Base-by-base conservation (phyloP, 1,140 invertebrate species). In the Trichomalopsis sarcophagae region DNA sequence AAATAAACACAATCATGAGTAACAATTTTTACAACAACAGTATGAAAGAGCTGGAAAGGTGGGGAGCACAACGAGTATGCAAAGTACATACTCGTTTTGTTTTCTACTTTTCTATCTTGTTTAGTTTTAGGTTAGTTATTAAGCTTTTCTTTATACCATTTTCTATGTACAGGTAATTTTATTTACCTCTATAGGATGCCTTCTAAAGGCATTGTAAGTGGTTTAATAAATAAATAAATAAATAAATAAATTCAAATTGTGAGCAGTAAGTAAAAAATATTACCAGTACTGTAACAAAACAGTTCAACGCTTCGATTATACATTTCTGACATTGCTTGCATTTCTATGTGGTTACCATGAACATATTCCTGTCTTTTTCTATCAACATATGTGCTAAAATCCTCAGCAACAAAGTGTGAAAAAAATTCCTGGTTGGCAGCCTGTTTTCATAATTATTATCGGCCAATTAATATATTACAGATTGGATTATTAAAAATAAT, bases 331-430 rank as follows among this genome's bases (percentile, higher is more conserved):
- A 99, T 96, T 40, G 98, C 98, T 92, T 99, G 98, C 90, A 99
- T 97, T 93, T 99, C 98, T 87, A 99, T 96, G 91, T 99, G 98
- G 93, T 99, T 99, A 66, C 98, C 98, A 93, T 98, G 98, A 73
- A 97, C 97, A 91, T 96, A 95, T 86, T 96, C 95, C 84, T 95
- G 93, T 11, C 97, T 93, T 93, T 97, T 97, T 30, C 98, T 94
- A 90, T 95, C 95, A 21, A 99, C 95, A 90, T 99, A 99, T 30
- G 95, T 96, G 77, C 95, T 95, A 91, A 99, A 98, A 93, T 98
- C 97, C 92, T 99, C 98, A 2, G 98, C 98, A 23, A 99, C 96
- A 94, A 98, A 99, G 88, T 97, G 97, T n/a, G 96, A 97, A 93
- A 97, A 99, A 89, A 98, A 98, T 91, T 98, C 98, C 73, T 95